Conservation (phyloP, 1,140 invertebrate species). For the Dendrolimus punctatus region DNA sequence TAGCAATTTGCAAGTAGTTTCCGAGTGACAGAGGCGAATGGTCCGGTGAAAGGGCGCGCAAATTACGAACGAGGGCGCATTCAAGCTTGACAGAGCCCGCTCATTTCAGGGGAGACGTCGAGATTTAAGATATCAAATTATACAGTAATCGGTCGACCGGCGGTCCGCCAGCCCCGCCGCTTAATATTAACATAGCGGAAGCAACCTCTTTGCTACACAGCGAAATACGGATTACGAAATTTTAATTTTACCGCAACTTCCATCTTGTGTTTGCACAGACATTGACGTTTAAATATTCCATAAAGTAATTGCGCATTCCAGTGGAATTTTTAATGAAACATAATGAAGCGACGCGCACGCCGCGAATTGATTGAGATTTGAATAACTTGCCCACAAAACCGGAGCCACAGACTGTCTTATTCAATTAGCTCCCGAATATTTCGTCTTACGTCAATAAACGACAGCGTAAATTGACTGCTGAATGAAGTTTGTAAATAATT, state of each 20-base stretch:
- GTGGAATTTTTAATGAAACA: constrained; percentile 61
- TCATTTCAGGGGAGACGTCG: constrained; percentile 32
- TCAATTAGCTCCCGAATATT: constrained; percentile 54
- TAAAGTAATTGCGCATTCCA: constrained; percentile 51
- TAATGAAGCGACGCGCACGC: constrained; percentile 35
- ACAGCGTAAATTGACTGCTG: constrained; percentile 28
- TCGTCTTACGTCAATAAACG: constrained; percentile 44
- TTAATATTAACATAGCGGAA: constrained; percentile 63
- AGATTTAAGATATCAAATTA: constrained; percentile 66
- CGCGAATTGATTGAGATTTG: constrained; percentile 57
- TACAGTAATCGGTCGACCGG: constrained; percentile 50
- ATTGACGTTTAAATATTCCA: constrained; percentile 53
- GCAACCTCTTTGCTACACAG: constrained; percentile 43
- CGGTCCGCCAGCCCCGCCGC: constrained; percentile 33
- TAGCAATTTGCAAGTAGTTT: constrained; percentile 22
- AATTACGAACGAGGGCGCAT: constrained; percentile 58
- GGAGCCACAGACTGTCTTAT: constrained; percentile 37
- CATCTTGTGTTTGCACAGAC: constrained; percentile 46
- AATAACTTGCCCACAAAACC: constrained; percentile 50
- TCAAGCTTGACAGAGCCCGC: constrained; percentile 49
- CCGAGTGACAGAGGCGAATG: constrained; percentile 22
- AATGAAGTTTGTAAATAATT: too few species aligned
- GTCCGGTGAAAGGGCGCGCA: constrained; percentile 50
- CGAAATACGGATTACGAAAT: constrained; percentile 53
- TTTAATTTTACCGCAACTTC: constrained; percentile 55